phyloP scores from a whole-genome alignment of 1,140 invertebrate species.

The Sinella curviseta region DNA sequence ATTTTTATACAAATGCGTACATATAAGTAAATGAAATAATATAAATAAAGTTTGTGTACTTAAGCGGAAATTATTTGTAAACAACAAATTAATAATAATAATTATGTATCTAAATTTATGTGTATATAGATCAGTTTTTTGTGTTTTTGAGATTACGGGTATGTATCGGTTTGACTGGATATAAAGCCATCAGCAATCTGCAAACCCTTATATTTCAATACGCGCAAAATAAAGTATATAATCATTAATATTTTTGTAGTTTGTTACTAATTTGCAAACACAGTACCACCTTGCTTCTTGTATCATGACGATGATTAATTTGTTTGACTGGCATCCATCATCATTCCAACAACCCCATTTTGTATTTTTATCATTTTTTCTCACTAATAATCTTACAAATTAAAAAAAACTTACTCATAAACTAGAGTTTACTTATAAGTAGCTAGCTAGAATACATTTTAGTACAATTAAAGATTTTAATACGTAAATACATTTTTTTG shows the following conservation, averaged over 20 bases:
- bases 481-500: not conserved
- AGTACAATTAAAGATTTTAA: not conserved
- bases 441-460: not conserved
- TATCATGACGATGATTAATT: not conserved
- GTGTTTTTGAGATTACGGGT: not conserved
- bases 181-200: not conserved
- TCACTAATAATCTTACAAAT: not conserved
- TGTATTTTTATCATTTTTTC: slow-evolving; percentile 6
- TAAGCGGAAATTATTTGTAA: no score
- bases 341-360: slow-evolving; percentile 11
- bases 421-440: not conserved
- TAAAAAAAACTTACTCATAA: no score
- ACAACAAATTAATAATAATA: no score
- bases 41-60: no score
- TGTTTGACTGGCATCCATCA: slow-evolving; percentile 22
- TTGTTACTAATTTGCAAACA: not conserved
- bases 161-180: not conserved
- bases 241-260: not conserved
- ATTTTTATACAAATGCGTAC: no score
- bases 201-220: no score
- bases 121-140: not conserved
- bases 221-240: no score
- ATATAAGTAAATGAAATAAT: no score
- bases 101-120: not conserved
- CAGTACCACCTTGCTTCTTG: not conserved